Conservation (phyloP, 1,140 invertebrate species). For the Drosophila grimshawi region DNA sequence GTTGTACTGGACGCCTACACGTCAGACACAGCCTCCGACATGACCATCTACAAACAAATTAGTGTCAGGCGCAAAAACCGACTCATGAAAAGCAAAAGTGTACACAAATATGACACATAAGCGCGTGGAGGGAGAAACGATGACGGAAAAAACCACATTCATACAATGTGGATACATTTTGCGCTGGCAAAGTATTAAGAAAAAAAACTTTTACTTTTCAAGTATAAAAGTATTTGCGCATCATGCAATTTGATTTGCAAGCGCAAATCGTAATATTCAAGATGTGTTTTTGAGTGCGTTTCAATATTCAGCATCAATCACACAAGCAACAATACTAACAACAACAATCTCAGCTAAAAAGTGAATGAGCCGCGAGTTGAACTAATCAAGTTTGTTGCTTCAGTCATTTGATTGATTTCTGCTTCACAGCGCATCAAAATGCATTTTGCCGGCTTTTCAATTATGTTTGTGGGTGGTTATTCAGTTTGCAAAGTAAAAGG, state of each 20-base stretch:
- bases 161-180: conserved; percentile 66
- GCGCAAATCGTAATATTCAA: conserved; percentile 35
- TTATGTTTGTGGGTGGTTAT: conserved; percentile 8
- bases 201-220: conserved; percentile 77
- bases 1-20: conserved; percentile 55
- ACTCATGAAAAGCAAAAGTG: conserved; percentile 74
- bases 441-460: conserved; percentile 45
- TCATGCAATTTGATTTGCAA: conserved; percentile 80
- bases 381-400: conserved; percentile 72
- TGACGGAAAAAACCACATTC: conserved; percentile 16
- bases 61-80: conserved; percentile 47
- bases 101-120: conserved; percentile 66
- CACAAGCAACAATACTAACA: background rate
- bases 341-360: conserved; percentile 8
- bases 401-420: conserved; percentile 71
- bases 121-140: conserved; percentile 9
- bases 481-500: conserved; percentile 68
- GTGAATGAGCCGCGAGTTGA: conserved; percentile 47
- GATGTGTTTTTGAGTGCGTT: conserved; percentile 57
- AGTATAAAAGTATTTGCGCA: conserved; percentile 65
- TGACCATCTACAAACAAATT: conserved; percentile 51
- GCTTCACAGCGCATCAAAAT: conserved; percentile 41
- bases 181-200: conserved; percentile 23
- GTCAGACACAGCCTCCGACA: conserved; percentile 45
- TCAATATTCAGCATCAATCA: conserved; percentile 31